Base-by-base conservation (phyloP, 2,888 invertebrate genomes). In the Epirrhoe tristata region DNA sequence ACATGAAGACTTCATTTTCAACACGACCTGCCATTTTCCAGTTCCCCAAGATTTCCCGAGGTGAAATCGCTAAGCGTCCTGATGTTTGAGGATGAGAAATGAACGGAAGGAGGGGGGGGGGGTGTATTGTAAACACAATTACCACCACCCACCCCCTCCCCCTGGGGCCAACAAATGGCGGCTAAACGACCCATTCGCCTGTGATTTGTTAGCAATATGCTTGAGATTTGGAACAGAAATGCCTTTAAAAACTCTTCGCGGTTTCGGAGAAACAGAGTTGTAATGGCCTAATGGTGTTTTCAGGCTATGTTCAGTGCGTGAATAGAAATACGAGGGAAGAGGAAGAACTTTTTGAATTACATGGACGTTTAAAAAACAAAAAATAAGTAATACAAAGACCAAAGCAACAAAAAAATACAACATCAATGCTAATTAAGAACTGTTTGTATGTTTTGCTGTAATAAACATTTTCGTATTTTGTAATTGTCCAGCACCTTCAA, bases 191-290 rank as follows among this genome's bases (percentile, higher is more conserved):
- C 92, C 88, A 91, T 92, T 92, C 88, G 86, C 85, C 80, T 83
- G 91, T 92, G 92, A 92, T 93, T 93, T 93, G 93, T 93, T 91
- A 90, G 90, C 92, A 92, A 91, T 93, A 92, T 90, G 91, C 90
- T 88, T 88, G 84, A 90, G 90, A 90, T 92, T 89, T 90, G 88
- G 87, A 87, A 86, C 85, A 80, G 81, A 83, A 89, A 88, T 85
- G 84, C 82, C 85, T 86, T 88, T 87, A 85, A 86, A 59, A 87
- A 84, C 84, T 81, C 81, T 80, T 81, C 78, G 71, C 80, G 75
- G 79, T 77, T 77, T 78, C 76, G 70, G 63, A 67, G 74, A 70
- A 77, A 77, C 74, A 71, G 70, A 76, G 74, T 74, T 79, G 77
- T 80, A 77, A 78, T 72, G 24, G 68, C 59, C 61, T 75, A 76